Base-by-base conservation (phyloP, 2,888 invertebrate species). In the Agrochola litura region DNA sequence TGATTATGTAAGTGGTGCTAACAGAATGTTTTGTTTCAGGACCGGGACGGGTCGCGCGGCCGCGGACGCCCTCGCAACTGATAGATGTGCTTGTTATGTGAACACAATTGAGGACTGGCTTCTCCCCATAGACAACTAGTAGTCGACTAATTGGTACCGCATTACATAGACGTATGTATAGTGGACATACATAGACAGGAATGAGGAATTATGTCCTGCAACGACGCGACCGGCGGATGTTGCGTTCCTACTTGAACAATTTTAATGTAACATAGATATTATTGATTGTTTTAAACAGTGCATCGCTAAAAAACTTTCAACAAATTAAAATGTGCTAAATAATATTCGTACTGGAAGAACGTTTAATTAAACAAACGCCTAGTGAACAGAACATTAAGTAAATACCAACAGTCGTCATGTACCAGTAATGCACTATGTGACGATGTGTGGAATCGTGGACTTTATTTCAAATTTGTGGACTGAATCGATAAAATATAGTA, bases 381-480 rank as follows among this genome's bases (percentile, higher is more conserved):
- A 96, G 96, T 96, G 96, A 95, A 95, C 95, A 92, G 95, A 95
- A 96, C 95, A 92, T 95, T 95, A 92, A 92, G 85, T 92, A 93
- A 93, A 90, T 92, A 93, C 91, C 93, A 79, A 83, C 81, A 80
- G 92, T 93, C 90, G 91, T 93, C 91, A 81, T 78, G 91, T 92
- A 91, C 91, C 93, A 92, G 89, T 92, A 90, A 88, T 86, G 89
- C 91, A 90, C 89, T 89, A 90, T 91, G 91, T 91, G 94, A 91
- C 90, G 91, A 89, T 90, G 92, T 93, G 95, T 96, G 95, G 91
- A 94, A 94, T 95, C 93, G 96, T 96, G 96, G 95, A 96, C 96
- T 96, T 96, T 94, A 92, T 96, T 96, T 96, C 94, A 96, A 96
- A 96, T 96, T 96, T 93, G 96, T 96, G 96, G 95, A 96, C 96